These are phyloP conservation scores for Aelia acuminata DNA, from an alignment of 2,888 invertebrate species.

Conservation along the genomic window DNA sequence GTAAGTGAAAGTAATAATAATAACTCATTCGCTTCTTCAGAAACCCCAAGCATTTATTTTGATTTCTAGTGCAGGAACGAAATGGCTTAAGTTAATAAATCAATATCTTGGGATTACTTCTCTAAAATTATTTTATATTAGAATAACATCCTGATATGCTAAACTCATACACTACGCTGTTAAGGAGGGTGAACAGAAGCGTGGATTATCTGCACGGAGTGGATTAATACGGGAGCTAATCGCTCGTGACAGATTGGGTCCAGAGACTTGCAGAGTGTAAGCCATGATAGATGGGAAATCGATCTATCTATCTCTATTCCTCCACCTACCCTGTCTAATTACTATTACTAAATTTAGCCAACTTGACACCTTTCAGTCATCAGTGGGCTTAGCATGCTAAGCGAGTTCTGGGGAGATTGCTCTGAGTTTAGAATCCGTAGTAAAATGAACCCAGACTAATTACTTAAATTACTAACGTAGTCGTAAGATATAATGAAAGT, in stretches of 20 bases:
- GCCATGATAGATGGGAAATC: conserved; percentile 24
- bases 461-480: no score
- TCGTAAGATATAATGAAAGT: no score
- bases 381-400: not conserved
- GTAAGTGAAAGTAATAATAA: no score
- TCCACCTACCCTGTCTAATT: not conserved
- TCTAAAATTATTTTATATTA: no score
- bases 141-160: not conserved
- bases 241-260: conserved; percentile 31
- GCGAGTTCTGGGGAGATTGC: not conserved
- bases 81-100: no score
- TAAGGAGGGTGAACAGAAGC: not conserved
- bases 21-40: no score
- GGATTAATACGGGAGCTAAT: conserved; percentile 28
- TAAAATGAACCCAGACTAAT: no score
- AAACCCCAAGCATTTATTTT: no score
- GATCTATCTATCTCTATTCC: not conserved
- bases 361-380: not conserved
- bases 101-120: no score
- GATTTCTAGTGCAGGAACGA: no score
- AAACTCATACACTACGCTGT: not conserved
- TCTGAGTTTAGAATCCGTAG: not conserved
- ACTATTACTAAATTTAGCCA: conserved; percentile 5
- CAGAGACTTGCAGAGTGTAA: not conserved
- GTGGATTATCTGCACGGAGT: conserved; percentile 18